Conservation (phyloP, 2,888 invertebrate genomes). For the Caenorhabditis sp. region DNA sequence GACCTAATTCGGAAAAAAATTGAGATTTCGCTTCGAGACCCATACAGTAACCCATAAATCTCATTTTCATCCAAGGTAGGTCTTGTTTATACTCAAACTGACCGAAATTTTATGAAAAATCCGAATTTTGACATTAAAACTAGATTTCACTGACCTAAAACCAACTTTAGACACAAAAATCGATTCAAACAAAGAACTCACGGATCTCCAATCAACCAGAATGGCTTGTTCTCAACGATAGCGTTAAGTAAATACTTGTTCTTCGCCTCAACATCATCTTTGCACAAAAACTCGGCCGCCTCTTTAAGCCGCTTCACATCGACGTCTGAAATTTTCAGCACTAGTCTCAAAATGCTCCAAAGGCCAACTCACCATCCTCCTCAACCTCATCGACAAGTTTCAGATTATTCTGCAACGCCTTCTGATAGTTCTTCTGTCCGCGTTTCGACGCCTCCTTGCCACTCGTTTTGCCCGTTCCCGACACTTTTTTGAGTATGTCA, state of each 20-base stretch:
- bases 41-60: too few relatives aligned
- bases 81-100: background rate
- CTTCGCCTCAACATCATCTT: constrained; percentile 27
- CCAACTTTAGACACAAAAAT: background rate
- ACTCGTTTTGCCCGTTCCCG: constrained; percentile 9
- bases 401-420: constrained; percentile 19
- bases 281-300: constrained; percentile 13
- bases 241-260: constrained; percentile 30
- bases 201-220: constrained; percentile 40
- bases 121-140: background rate
- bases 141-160: background rate
- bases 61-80: background rate
- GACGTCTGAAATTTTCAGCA: constrained; percentile 14
- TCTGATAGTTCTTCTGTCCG: constrained; percentile 21
- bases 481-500: constrained; percentile 14
- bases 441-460: constrained; percentile 13
- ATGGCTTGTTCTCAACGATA: constrained; percentile 32
- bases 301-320: constrained; percentile 22
- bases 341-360: background rate
- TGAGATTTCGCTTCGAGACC: too few relatives aligned
- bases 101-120: background rate
- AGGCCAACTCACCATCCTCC: constrained; percentile 23
- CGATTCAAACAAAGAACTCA: constrained; percentile 14
- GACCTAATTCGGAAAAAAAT: background rate
- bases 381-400: constrained; percentile 22